phyloP scores from a whole-genome alignment of 2,797 vertebrate species.

The Ceryle rudis region DNA sequence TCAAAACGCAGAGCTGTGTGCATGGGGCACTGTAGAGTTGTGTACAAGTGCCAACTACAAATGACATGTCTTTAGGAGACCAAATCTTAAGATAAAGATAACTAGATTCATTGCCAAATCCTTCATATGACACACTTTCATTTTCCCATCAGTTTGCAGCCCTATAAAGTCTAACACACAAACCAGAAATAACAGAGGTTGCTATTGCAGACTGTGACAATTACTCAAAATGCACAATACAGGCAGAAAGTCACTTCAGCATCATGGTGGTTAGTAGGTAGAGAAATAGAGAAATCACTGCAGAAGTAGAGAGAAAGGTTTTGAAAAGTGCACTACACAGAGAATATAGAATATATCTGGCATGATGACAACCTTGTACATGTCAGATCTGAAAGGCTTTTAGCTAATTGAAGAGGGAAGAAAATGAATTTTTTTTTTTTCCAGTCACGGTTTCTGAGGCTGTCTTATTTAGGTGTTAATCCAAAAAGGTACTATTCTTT shows the following conservation, averaged over 20 bases:
- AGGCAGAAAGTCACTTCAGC: background rate
- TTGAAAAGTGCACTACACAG: background rate
- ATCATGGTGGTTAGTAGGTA: background rate
- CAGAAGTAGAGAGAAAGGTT: background rate
- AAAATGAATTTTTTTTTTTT: background rate
- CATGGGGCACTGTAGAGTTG: background rate
- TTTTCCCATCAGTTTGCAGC: background rate
- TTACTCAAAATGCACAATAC: background rate
- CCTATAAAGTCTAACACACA: background rate
- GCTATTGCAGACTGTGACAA: background rate
- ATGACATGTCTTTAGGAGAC: background rate
- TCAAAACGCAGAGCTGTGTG: background rate
- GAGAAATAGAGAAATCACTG: background rate
- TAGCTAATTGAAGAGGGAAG: background rate
- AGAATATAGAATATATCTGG: background rate
- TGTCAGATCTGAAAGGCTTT: background rate
- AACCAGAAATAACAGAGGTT: background rate
- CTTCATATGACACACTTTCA: background rate
- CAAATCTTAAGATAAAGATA: background rate
- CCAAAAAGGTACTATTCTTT: background rate
- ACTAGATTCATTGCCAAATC: background rate
- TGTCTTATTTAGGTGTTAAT: background rate
- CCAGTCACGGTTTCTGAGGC: background rate
- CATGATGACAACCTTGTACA: background rate
- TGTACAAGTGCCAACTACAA: background rate